Evolutionary conservation across 2,888 invertebrate species (phyloP), one percentile per base, ranked within the genome.

Genomic region (Suillia variegata): DNA sequence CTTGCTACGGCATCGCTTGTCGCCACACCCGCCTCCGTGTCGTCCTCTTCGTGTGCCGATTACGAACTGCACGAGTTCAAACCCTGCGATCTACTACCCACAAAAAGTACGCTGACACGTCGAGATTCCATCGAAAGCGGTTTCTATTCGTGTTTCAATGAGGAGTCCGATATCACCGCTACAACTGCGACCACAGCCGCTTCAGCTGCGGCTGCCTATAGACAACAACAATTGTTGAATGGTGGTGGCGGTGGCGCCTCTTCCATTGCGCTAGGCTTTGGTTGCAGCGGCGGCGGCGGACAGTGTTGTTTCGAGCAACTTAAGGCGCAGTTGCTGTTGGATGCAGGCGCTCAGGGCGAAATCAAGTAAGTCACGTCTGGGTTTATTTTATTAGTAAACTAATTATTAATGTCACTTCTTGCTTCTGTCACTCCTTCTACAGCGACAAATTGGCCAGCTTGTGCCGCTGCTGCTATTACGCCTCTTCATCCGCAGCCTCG

Each of bases 101-200:
- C 75, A 26, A 71, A 80, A 66, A 59, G 68, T 52, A 72, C 77
- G n/a, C 81, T 89, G n/a, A 85, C 88, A 31, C 83, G 93, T 17
- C 86, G 93, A 49, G 94, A 92, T 58, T 94, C 93, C 18, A 93
- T 93, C 79, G 94, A 94, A 80, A 92, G 92, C 68, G 94, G 94
- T 18, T 94, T 94, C 78, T 94, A 93, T 85, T 93, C 93, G 57
- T 93, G 92, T 70, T 90, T 92, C 64, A 92, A 92, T 73, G 91
- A 91, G 77, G 91, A 91, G 77, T 86, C 88, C 64, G 91, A 91
- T 77, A 85, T 88, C 68, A 85, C 88, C 68, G 86, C 87, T 59
- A 82, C 76, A 22, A 69, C 70, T 50, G 76, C 67, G 12, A 73
- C 68, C 22, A n/a, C n/a, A n/a, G n/a, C n/a, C n/a, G n/a, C n/a